A percentile compares a stretch with the other conserved stretches of the same genome.
Evolutionary conservation across 2,888 invertebrate genomes (phyloP).

Genomic region (Atethmia centrago): DNA sequence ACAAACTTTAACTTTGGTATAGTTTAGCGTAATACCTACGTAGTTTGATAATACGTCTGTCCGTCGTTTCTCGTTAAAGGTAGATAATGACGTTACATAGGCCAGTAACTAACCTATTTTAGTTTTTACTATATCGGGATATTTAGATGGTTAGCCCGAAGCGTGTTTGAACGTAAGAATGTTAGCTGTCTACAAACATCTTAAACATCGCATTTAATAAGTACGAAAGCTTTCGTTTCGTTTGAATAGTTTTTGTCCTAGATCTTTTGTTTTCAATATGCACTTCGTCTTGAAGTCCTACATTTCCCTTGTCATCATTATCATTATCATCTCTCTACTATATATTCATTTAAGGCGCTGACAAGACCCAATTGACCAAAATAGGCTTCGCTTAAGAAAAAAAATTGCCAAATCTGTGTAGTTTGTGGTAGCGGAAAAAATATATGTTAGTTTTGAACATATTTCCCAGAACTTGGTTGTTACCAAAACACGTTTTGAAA

Average conservation of each 20-base stretch:
- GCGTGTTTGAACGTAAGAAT: neutral
- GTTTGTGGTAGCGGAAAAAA: no score
- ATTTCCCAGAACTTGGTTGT: no score
- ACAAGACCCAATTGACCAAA: no score
- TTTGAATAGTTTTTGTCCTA: conserved; percentile 11
- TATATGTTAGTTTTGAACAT: no score
- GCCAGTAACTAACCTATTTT: conserved; percentile 9
- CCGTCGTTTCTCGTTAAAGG: conserved; percentile 31
- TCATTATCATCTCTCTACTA: no score
- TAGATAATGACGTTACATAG: conserved; percentile 42
- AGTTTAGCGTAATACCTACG: conserved; percentile 58
- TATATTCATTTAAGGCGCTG: no score
- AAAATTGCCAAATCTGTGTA: no score
- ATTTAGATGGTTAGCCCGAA: neutral
- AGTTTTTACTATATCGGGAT: neutral
- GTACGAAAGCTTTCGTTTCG: conserved; percentile 15
- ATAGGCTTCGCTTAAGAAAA: no score
- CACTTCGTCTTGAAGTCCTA: no score
- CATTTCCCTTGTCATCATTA: no score
- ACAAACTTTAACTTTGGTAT: conserved; percentile 75
- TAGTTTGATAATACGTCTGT: conserved; percentile 52
- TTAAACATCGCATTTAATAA: neutral
- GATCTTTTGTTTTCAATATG: conserved; percentile 6
- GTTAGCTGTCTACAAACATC: neutral
- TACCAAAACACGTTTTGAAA: no score